phyloP scores from a whole-genome alignment of 2,113 vertebrate species.

The Heloderma charlesbogerti region DNA sequence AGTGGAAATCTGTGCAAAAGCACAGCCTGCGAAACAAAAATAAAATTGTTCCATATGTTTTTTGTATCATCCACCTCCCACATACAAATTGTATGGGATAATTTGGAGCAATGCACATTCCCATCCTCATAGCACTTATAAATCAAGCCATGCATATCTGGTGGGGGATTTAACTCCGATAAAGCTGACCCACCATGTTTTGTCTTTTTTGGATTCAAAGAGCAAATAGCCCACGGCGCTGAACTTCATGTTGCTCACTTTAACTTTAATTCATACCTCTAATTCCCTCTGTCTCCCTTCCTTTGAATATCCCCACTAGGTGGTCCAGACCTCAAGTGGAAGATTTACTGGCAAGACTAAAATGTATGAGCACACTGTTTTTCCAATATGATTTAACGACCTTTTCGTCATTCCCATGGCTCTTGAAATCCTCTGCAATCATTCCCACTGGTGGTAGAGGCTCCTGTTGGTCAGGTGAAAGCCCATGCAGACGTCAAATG shows the following conservation, averaged over 20 bases:
- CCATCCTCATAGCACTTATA: conserved; percentile 68
- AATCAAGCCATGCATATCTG: conserved; percentile 60
- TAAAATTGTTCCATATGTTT: conserved; percentile 74
- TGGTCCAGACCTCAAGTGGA: conserved; percentile 69
- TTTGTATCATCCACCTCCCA: conserved; percentile 74
- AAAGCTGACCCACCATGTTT: conserved; percentile 59
- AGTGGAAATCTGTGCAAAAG: conserved; percentile 69
- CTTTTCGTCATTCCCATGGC: conserved; percentile 72
- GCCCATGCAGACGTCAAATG: conserved; percentile 77
- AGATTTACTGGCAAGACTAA: conserved; percentile 76
- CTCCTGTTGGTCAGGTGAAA: conserved; percentile 77
- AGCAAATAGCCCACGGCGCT: conserved; percentile 66
- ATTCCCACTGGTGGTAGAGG: conserved; percentile 73
- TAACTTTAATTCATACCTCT: conserved; percentile 72
- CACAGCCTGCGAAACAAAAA: conserved; percentile 59
- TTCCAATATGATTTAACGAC: conserved; percentile 78
- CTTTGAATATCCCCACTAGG: conserved; percentile 60
- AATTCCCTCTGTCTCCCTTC: conserved; percentile 45
- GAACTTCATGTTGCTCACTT: conserved; percentile 66
- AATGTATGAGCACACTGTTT: conserved; percentile 75
- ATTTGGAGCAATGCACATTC: conserved; percentile 63
- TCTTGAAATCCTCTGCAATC: conserved; percentile 77
- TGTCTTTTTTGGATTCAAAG: conserved; percentile 62
- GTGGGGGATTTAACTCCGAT: conserved; percentile 53
- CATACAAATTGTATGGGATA: conserved; percentile 69